These are phyloP conservation scores for Microctonus hyperodae DNA, from an alignment of 2,888 invertebrate genomes.

Conservation along the genomic window DNA sequence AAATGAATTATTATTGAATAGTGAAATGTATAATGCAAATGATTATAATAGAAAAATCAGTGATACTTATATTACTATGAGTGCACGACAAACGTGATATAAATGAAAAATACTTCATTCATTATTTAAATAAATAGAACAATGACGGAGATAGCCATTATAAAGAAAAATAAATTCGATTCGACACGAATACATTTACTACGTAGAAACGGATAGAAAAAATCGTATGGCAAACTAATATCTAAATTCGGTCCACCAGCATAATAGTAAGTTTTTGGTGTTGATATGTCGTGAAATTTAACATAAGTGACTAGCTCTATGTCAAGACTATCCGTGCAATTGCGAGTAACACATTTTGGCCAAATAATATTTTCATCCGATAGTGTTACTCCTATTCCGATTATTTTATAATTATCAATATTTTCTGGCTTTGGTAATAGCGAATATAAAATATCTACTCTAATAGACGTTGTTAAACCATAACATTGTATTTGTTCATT, in stretches of 20 bases:
- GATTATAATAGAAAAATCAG: too few relatives aligned
- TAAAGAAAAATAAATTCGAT: not conserved
- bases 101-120: too few relatives aligned
- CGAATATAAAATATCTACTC: slow-evolving; percentile 54
- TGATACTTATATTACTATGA: too few relatives aligned
- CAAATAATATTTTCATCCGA: slow-evolving; percentile 52
- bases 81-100: too few relatives aligned
- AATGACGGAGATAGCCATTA: not conserved
- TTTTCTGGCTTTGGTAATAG: slow-evolving; percentile 49
- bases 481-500: slow-evolving; percentile 52
- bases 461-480: slow-evolving; percentile 55
- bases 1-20: too few relatives aligned
- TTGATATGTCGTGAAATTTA: slow-evolving; percentile 65
- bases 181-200: slow-evolving; percentile 1
- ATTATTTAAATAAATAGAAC: not conserved
- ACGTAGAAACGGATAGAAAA: slow-evolving; percentile 74
- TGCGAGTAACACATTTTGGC: slow-evolving; percentile 48
- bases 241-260: slow-evolving; percentile 72
- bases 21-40: too few relatives aligned
- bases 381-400: slow-evolving; percentile 51
- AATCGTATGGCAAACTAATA: slow-evolving; percentile 74
- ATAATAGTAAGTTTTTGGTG: slow-evolving; percentile 63
- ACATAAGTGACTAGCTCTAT: slow-evolving; percentile 51
- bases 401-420: slow-evolving; percentile 51
- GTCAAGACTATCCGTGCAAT: slow-evolving; percentile 47